Evolutionary conservation across 2,888 invertebrate species (phyloP), one percentile per base, ranked within the genome.

Genomic region (Lepetodrilus schrolli): DNA sequence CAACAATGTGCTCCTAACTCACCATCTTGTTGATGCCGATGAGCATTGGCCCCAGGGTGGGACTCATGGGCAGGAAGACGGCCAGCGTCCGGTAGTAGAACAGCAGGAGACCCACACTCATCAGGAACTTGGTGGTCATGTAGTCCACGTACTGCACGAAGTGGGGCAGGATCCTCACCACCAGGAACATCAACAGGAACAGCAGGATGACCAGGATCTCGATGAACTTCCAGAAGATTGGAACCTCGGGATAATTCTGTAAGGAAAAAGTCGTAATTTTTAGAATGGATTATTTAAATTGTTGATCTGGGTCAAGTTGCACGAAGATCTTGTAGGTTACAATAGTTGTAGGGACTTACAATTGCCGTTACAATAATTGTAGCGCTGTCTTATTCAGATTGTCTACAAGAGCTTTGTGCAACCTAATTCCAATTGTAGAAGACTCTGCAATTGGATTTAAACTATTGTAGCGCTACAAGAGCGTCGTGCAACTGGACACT

Each of bases 1-100:
- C n/a, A n/a, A n/a, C n/a, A n/a, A n/a, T n/a, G n/a, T n/a, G n/a
- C n/a, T n/a, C n/a, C n/a, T n/a, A n/a, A 76, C 82, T 72, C 70
- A 86, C 86, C 86, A 87, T 84, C 76, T 82, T 78, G 69, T 89
- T 90, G 26, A 92, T 89, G 65, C 91, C 85, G 71, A 92, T 90
- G 36, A 92, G 80, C 84, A 92, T 88, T 0, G 91, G 92, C 30
- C 92, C 92, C n/a, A 91, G 83, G 2, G 90, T 90, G 1, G 89
- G 89, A 69, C 89, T 89, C 72, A 91, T 90, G 0, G 92, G 92
- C 30, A 92, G 84, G 82, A 91, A 91, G 38, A 90, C 89, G 73
- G 90, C 89, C 38, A 92, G 86, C 13, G 91, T 89, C 5, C 91
- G 86, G 81, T 91, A 92, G 83, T 90, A 92, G 83, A 91, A 91